Evolutionary conservation across 2,113 vertebrate species (phyloP), one percentile per base, ranked within the genome.

Genomic region (Atherinomorus stipes): DNA sequence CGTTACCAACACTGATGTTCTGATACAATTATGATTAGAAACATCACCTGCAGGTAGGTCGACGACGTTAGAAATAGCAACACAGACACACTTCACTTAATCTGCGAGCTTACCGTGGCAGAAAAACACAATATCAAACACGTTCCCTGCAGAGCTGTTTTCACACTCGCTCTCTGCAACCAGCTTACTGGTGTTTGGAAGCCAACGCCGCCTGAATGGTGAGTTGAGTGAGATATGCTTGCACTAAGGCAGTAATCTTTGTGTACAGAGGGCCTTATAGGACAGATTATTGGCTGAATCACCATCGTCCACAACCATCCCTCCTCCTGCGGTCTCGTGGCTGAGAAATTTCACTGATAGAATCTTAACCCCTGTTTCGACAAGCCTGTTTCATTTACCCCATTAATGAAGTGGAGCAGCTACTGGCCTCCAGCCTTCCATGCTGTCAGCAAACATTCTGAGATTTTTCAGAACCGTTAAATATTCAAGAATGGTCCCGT

Each of bases 261-360:
- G 85, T 85, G 76, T 80, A 60, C 66, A 59, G 52, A 74, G 73
- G 65, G 63, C 66, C 70, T 84, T 58, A 51, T 42, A 59, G 60
- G 84, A 83, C 81, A 88, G 90, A 92, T 92, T 91, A 93, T 88
- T 81, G 80, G 81, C 80, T 45, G 85, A 90, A 82, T 83, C 76
- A 75, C 70, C 26, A 26, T 63, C 88, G 76, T 74, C 67, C 44
- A 66, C 64, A 71, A 80, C 59, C 38, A 67, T 83, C 80, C 78
- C 74, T 78, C 77, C 81, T 88, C 80, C 85, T 80, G 80, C 47
- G 78, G 74, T 78, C 78, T 81, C 90, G 88, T 60, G 88, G 79
- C 64, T 90, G 89, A 92, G 58, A 85, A 72, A 87, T 78, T 85
- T 73, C 75, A 78, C 76, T 88, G 86, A 93, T 93, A 82, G 71